These are phyloP conservation scores for Pogonocherus hispidulus DNA, from an alignment of 2,888 invertebrate genomes.

Conservation along the genomic window DNA sequence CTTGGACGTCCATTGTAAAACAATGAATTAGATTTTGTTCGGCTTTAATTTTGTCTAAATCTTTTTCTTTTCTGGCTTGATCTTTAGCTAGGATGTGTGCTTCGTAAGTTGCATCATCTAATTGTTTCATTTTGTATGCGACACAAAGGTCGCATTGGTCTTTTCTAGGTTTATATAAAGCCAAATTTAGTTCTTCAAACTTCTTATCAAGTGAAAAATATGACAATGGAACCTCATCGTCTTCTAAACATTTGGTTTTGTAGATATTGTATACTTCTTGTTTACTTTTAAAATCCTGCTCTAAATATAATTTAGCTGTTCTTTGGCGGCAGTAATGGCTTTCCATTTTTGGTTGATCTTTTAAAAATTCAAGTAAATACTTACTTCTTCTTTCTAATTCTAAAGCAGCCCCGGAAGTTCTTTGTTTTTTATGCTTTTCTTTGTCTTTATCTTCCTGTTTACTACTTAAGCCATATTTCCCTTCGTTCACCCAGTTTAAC, in stretches of 20 bases:
- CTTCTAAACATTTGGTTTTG: slow-evolving; percentile 6
- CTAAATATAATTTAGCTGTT: too few relatives aligned
- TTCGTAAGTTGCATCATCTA: not conserved
- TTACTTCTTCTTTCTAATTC: not conserved
- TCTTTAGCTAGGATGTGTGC: slow-evolving; percentile 26
- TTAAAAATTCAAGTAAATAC: slow-evolving; percentile 6
- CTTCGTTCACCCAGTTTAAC: slow-evolving; percentile 13
- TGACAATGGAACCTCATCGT: not conserved
- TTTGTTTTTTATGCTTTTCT: not conserved
- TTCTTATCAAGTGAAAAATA: too few relatives aligned
- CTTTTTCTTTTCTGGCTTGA: slow-evolving; percentile 24
- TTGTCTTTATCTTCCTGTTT: slow-evolving; percentile 2
- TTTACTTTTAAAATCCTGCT: too few relatives aligned
- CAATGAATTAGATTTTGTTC: slow-evolving; percentile 34
- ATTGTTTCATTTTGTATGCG: not conserved
- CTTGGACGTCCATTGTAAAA: slow-evolving; percentile 8
- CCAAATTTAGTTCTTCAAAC: not conserved
- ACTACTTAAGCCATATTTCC: not conserved
- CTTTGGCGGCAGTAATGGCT: not conserved
- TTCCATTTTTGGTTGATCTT: not conserved
- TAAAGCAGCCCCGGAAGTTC: not conserved
- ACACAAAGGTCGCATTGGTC: slow-evolving; percentile 4
- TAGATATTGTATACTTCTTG: not conserved
- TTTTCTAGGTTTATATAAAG: not conserved
- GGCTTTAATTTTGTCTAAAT: slow-evolving; percentile 26